phyloP scores from a whole-genome alignment of 30 jellyfish, hydroid and myxozoan genomes.

The Aurelia aurita complex sp. Pacific region DNA sequence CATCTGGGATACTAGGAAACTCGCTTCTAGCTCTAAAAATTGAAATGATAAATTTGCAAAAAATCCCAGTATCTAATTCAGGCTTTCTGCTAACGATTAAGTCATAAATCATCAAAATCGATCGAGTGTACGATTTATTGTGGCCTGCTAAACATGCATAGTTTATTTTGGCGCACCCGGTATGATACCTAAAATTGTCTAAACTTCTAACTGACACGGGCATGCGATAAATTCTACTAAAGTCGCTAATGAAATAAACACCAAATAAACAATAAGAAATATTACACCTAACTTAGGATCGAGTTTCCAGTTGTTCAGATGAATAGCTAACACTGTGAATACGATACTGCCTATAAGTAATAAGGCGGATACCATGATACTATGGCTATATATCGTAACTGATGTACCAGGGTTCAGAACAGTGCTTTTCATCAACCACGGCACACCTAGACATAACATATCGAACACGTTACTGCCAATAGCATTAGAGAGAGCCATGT shows the following conservation, averaged over 20 bases:
- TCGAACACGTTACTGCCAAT: conserved; percentile 99
- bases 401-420: conserved; percentile 82
- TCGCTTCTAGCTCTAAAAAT: too few relatives aligned
- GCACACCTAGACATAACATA: conserved; percentile 97
- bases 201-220: conserved; percentile 93
- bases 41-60: too few relatives aligned
- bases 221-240: conserved; percentile 95
- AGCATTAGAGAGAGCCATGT: conserved; percentile 99
- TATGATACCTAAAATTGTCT: background rate
- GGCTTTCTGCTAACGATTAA: too few relatives aligned
- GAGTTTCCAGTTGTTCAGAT: conserved; percentile 92
- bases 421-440: conserved; percentile 97
- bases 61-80: too few relatives aligned
- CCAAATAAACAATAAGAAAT: conserved; percentile 84
- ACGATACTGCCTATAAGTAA: conserved; percentile 91
- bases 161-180: background rate
- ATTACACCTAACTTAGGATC: conserved; percentile 87
- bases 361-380: conserved; percentile 93
- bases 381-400: conserved; percentile 84
- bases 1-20: conserved; percentile 99
- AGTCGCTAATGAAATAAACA: conserved; percentile 92
- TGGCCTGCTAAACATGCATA: too few relatives aligned
- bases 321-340: conserved; percentile 88
- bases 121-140: too few relatives aligned
- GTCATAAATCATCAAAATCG: too few relatives aligned